A percentile compares a stretch with the other conserved stretches of the same genome.
Conservation (phyloP, 2,113 vertebrate species). For the Podiceps cristatus region DNA sequence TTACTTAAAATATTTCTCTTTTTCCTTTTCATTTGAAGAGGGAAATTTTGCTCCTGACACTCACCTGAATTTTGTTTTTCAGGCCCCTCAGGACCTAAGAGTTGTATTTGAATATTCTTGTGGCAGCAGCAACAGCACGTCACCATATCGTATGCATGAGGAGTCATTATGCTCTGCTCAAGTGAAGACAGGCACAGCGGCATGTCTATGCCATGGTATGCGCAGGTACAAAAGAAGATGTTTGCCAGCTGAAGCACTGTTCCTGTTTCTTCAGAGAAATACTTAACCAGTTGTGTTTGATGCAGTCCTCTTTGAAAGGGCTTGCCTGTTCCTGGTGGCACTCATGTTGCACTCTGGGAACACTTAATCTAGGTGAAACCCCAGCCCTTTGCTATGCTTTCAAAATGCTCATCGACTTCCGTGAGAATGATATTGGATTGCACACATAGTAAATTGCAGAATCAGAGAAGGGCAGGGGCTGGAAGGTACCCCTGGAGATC, state of each 20-base stretch:
- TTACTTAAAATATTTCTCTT: not conserved
- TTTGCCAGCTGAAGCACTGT: not conserved
- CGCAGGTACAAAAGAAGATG: fast-evolving
- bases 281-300: not conserved
- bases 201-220: fast-evolving
- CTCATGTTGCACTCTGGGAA: not conserved
- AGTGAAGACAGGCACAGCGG: fast-evolving
- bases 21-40: not conserved
- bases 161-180: fast-evolving
- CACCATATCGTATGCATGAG: fast-evolving
- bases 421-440: not conserved
- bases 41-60: not conserved
- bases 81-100: not conserved
- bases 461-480: no score
- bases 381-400: not conserved
- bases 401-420: not conserved
- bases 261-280: not conserved
- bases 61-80: not conserved
- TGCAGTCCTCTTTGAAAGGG: not conserved
- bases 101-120: not conserved
- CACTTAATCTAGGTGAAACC: not conserved
- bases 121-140: not conserved
- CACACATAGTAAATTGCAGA: not conserved
- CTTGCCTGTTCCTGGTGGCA: not conserved
- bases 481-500: no score